These are phyloP conservation scores for Scelioninae gen. 2 DNA, from an alignment of 2,888 invertebrate genomes.

Conservation along the genomic window DNA sequence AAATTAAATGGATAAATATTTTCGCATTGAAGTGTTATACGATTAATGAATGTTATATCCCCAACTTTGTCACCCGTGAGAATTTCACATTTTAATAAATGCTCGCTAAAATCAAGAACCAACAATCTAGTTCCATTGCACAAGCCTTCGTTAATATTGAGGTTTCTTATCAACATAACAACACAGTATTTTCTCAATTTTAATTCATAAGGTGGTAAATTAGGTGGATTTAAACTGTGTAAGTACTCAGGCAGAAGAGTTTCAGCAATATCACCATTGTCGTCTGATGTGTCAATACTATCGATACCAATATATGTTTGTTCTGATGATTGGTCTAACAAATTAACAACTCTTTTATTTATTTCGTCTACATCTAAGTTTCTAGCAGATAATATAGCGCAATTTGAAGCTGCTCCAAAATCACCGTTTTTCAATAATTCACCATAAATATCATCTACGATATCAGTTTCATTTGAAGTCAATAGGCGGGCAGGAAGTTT, in stretches of 20 bases:
- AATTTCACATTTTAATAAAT: no score
- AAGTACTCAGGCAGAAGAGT: neutral
- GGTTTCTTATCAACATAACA: neutral
- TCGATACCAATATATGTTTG: constrained; percentile 2
- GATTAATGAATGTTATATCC: no score
- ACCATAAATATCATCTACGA: neutral
- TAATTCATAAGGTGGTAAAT: neutral
- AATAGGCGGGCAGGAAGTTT: neutral
- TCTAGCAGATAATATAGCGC: constrained; percentile 1
- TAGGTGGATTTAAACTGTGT: neutral
- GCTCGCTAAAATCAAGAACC: constrained; percentile 1
- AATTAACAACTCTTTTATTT: neutral
- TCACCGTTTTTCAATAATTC: neutral
- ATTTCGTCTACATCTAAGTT: constrained; percentile 1
- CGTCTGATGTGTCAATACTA: neutral
- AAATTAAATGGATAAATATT: no score
- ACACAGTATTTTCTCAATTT: neutral
- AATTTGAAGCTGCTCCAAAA: neutral
- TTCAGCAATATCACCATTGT: constrained; percentile 2
- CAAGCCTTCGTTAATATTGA: neutral
- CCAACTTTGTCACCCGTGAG: no score
- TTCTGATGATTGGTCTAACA: neutral
- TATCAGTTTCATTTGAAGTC: neutral
- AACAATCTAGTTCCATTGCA: constrained; percentile 4
- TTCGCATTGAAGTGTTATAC: no score